Percentiles rank a stretch among this genome's conserved stretches.
Evolutionary conservation across 2,113 vertebrate species (phyloP).

Genomic region (Ceyx margarethae): DNA sequence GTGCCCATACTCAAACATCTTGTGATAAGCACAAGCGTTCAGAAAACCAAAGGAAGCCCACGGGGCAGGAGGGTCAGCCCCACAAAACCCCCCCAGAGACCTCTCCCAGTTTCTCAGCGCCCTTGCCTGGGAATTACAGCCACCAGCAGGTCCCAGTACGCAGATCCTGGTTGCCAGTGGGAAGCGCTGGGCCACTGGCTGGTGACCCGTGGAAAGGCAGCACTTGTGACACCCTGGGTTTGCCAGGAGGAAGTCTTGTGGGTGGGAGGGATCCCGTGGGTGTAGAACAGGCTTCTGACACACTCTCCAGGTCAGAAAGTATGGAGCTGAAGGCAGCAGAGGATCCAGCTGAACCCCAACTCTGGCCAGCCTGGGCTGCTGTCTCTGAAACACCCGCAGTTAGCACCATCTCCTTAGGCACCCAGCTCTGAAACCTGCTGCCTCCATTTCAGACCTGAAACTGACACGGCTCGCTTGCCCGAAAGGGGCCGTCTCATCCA

Average conservation of each 20-base stretch:
- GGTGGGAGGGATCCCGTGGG: not conserved
- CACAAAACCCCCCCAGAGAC: not conserved
- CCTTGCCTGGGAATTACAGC: not conserved
- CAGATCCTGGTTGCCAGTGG: not conserved
- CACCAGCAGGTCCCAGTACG: not conserved
- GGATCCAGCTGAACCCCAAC: not conserved
- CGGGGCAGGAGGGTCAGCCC: not conserved
- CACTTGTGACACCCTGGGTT: not conserved
- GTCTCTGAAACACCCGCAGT: not conserved
- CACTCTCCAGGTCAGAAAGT: rapidly evolving
- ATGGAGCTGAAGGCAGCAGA: rapidly evolving
- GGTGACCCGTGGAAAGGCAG: not conserved
- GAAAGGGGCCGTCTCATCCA: rapidly evolving
- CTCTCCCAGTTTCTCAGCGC: not conserved
- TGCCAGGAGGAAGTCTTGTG: not conserved
- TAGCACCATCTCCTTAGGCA: not conserved
- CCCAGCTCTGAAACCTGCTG: not conserved
- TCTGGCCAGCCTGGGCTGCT: not conserved
- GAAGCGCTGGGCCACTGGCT: not conserved
- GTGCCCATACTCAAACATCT: not conserved
- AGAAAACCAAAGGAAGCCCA: not conserved
- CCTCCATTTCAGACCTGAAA: not conserved
- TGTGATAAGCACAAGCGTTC: not conserved
- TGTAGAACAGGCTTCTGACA: rapidly evolving
- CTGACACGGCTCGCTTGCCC: not conserved